phyloP scores from a whole-genome alignment of 2,113 vertebrate genomes.

The Cnemophilus loriae region DNA sequence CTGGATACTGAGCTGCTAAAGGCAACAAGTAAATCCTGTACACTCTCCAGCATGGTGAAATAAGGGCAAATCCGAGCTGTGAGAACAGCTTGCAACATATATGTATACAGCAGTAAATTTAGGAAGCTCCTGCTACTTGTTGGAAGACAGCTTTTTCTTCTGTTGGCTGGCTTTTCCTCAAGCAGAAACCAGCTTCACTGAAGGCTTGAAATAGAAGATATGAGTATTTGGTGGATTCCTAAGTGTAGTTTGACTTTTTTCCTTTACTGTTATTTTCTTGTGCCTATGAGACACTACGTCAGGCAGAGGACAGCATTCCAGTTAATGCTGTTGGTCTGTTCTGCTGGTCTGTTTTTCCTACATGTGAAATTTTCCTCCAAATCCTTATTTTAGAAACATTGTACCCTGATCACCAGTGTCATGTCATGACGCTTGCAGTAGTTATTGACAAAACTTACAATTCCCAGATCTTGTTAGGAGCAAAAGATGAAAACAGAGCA shows the following conservation, averaged over 20 bases:
- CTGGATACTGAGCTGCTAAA: background rate
- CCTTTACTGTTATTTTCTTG: background rate
- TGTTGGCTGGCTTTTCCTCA: background rate
- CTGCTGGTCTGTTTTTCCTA: background rate
- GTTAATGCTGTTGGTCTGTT: background rate
- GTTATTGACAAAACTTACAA: background rate
- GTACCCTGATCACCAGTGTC: background rate
- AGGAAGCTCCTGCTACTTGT: background rate
- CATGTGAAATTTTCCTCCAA: background rate
- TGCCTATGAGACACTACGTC: background rate
- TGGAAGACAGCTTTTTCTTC: background rate
- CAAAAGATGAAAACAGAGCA: background rate
- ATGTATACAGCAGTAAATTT: constrained; percentile 20
- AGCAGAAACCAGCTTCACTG: background rate
- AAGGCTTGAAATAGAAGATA: background rate
- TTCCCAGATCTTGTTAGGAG: background rate
- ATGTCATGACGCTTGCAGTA: background rate
- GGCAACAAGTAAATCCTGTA: background rate
- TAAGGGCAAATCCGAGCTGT: background rate
- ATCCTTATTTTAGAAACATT: background rate
- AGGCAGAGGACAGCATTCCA: background rate
- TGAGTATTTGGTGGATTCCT: background rate
- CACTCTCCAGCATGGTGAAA: background rate
- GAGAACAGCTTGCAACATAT: background rate
- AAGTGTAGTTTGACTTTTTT: background rate